Conservation (phyloP, 1,140 invertebrate genomes). For the Steinernema feltiae region DNA sequence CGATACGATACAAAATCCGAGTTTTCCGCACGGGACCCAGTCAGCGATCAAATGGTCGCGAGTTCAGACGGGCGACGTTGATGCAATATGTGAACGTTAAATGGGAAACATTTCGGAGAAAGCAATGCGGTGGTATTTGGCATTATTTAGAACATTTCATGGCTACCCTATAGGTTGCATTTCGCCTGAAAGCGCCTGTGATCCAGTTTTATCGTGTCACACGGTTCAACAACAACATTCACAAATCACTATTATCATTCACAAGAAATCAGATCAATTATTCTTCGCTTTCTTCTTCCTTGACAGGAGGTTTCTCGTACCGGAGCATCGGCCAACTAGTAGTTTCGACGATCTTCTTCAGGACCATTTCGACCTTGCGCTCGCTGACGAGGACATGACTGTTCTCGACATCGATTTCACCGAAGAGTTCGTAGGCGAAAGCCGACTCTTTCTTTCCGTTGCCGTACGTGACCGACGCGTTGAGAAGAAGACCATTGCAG, state of each 20-base stretch:
- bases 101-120: too few species aligned
- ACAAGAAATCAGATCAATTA: too few species aligned
- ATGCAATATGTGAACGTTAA: too few species aligned
- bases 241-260: not conserved
- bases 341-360: conserved; percentile 80
- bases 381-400: conserved; percentile 74
- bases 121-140: too few species aligned
- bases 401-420: conserved; percentile 66
- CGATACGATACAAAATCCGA: not conserved
- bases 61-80: too few species aligned
- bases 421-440: conserved; percentile 74
- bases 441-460: conserved; percentile 72
- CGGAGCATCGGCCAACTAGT: conserved; percentile 67
- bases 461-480: conserved; percentile 72
- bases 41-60: not conserved
- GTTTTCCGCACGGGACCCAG: conserved; percentile 1
- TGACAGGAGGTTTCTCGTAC: not conserved
- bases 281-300: not conserved
- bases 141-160: too few species aligned
- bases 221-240: too few species aligned
- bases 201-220: too few species aligned
- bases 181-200: too few species aligned
- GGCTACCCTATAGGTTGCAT: too few species aligned
- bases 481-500: conserved; percentile 76
- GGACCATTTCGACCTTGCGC: conserved; percentile 89